Evolutionary conservation across 2,888 invertebrate genomes (phyloP), one percentile per base, ranked within the genome.

Genomic region (Aphodius granarius): DNA sequence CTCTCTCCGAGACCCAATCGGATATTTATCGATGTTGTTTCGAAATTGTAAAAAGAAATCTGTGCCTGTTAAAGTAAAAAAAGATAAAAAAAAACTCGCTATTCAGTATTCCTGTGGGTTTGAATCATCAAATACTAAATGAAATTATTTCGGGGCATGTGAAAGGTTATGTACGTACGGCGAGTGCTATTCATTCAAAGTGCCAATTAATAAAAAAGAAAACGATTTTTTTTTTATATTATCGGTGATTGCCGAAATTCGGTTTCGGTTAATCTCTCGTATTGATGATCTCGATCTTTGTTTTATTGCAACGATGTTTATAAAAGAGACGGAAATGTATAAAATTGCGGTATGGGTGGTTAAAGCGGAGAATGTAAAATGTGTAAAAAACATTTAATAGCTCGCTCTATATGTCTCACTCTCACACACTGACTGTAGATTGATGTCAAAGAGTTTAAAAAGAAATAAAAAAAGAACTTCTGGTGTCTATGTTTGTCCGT

Each of bases 131-230:
- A 78, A 74, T 78, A 76, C 76, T 76, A 73, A 71, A 74, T 66
- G 73, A 76, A 79, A 79, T 68, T 21, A 68, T 68, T 68, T 20
- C 20, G 20, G 22, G 20, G 16, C n/a, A 68, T 68, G 20, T 66
- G 20, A 68, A 68, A 68, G 19, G 22, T 43, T 68, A 68, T 68
- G 22, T 68, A 68, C 20, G 22, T 68, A 68, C 20, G 22, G n/a
- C 20, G 86, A 86, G 86, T 86, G 86, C 86, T 86, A 86, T 87
- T 86, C 84, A 84, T 85, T 84, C 84, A 83, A 86, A 87, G 87
- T 87, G 87, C 87, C 87, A 87, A 87, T 87, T 85, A 83, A 81
- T 82, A 85, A 43, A 43, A 13, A 43, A 43, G n/a, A 68, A 21
- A 68, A 19, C 20, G 68, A 68, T 68, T 68, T 21, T 68, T 68